Evolutionary conservation across 1,140 invertebrate species (phyloP), one percentile per base, ranked within the genome.

Genomic region (Pteromalus puparum): DNA sequence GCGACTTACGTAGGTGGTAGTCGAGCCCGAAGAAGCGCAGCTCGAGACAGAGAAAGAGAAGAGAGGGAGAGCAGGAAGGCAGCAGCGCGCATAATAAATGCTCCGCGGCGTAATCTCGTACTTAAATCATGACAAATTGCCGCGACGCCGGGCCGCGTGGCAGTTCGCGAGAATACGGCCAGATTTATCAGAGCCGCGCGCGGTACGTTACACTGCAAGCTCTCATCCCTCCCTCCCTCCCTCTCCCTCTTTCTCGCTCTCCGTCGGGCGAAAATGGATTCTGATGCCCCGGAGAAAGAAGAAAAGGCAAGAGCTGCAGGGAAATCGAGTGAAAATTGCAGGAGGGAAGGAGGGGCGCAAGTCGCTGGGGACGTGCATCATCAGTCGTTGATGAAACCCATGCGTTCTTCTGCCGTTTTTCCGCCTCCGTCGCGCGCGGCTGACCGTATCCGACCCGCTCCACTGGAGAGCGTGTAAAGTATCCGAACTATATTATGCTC

Each of bases 81-180:
- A 68, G 75, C 48, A 48, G 46, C 15, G 28, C 24, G 70, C 68
- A 84, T 84, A 84, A 84, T 84, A 84, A 84, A 84, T 84, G 83
- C 77, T 76, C n/a, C 46, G 76, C 18, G 46, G 53, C 74, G 76
- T 84, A 84, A 84, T 84, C 83, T 84, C 28, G 26, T 79, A 48
- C 83, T 84, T 80, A 84, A 84, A 84, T 84, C 76, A 84, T 84
- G 83, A 84, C 38, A 79, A 84, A 84, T 84, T 79, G 68, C 77
- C 74, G 74, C 73, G 65, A 83, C 81, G 72, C 82, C 74, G 12
- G 24, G 24, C 7, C 68, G 70, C 67, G 78, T 18, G 38, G 76
- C 76, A 76, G 61, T 28, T 24, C 28, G 78, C n/a, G 34, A 80
- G 78, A 80, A 48, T 68, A 80, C 61, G 46, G 46, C 48, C 80